phyloP scores from a whole-genome alignment of 2,888 invertebrate genomes.

The Chrysolina americana region DNA sequence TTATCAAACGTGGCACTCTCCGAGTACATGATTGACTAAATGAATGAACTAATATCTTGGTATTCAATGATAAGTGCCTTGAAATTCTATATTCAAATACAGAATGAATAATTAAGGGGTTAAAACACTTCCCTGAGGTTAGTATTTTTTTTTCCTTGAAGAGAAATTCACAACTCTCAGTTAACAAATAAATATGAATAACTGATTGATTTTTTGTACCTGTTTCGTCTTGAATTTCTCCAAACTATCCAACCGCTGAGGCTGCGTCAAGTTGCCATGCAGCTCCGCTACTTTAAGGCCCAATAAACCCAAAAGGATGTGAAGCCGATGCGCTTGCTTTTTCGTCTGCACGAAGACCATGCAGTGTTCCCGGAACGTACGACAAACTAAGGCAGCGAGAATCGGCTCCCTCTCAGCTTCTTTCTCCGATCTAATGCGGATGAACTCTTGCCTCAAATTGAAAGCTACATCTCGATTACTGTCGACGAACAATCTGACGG shows the following conservation, averaged over 20 bases:
- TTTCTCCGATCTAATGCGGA: conserved; percentile 89
- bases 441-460: conserved; percentile 96
- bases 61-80: no score
- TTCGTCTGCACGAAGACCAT: conserved; percentile 98
- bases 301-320: conserved; percentile 90
- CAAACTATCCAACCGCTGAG: conserved; percentile 91
- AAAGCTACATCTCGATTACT: conserved; percentile 96
- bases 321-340: conserved; percentile 93
- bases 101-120: no score
- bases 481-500: conserved; percentile 96
- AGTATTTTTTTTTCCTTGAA: no score
- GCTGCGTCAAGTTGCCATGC: conserved; percentile 97
- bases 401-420: conserved; percentile 95
- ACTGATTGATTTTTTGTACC: conserved; percentile 75
- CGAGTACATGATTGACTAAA: no score
- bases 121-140: no score
- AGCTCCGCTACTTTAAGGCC: conserved; percentile 91
- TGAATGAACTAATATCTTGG: no score
- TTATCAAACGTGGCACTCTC: no score
- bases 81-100: no score
- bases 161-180: no score
- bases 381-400: conserved; percentile 83
- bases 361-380: conserved; percentile 92
- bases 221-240: conserved; percentile 89
- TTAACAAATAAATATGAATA: no score